Percentiles rank a stretch among this genome's conserved stretches.
phyloP scores from a whole-genome alignment of 2,888 invertebrate genomes.

The Endomychus coccineus region DNA sequence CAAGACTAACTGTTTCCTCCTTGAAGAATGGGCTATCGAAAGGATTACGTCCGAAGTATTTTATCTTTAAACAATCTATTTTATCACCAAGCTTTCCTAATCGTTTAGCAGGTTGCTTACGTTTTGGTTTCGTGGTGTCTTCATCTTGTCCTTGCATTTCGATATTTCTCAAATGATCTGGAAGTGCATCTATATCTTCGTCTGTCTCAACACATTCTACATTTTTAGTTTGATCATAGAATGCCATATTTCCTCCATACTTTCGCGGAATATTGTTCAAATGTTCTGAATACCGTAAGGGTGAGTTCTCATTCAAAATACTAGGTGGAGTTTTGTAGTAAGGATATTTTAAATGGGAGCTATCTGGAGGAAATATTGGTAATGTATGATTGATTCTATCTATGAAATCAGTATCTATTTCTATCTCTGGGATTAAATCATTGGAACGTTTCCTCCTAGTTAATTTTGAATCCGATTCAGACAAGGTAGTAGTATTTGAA shows the following conservation, averaged over 20 bases:
- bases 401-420: conserved; percentile 31
- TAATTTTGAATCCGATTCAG: neutral
- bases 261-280: conserved; percentile 56
- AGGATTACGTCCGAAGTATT: conserved; percentile 69
- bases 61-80: conserved; percentile 65
- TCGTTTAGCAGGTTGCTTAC: conserved; percentile 36
- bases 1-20: conserved; percentile 48
- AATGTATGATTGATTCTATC: conserved; percentile 28
- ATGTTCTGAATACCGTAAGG: conserved; percentile 60
- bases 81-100: conserved; percentile 61
- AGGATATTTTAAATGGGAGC: conserved; percentile 52
- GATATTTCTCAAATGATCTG: conserved; percentile 41
- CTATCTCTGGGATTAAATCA: conserved; percentile 28
- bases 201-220: conserved; percentile 51
- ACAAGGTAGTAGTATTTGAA: neutral
- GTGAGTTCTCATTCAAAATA: conserved; percentile 49
- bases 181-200: conserved; percentile 49
- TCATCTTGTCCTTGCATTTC: conserved; percentile 38
- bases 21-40: conserved; percentile 67
- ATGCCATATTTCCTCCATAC: conserved; percentile 57
- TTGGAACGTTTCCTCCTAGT: conserved; percentile 21
- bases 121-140: conserved; percentile 25
- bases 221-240: conserved; percentile 56
- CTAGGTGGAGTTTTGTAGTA: conserved; percentile 49
- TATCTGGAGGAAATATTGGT: conserved; percentile 19